Conservation (phyloP, 2,113 vertebrate species). For the Corythaeola cristata region DNA sequence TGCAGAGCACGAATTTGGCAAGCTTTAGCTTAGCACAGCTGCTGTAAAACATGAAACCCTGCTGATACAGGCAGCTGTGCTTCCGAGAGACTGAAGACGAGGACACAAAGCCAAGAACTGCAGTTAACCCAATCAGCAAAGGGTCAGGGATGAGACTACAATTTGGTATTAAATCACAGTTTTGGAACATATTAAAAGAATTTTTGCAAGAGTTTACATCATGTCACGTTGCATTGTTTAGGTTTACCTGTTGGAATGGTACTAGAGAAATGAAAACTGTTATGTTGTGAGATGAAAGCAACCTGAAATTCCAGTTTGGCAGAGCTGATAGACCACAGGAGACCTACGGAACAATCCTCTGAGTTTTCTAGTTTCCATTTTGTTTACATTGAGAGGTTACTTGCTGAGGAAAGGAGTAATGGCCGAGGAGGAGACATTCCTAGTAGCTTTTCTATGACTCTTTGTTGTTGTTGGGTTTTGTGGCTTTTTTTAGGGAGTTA, state of each 20-base stretch:
- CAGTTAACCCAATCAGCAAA: background rate
- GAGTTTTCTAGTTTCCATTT: background rate
- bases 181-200: background rate
- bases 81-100: background rate
- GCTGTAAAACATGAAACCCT: background rate
- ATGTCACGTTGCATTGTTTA: background rate
- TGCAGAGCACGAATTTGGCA: background rate
- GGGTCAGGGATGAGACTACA: background rate
- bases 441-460: background rate
- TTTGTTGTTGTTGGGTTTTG: background rate
- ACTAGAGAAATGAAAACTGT: background rate
- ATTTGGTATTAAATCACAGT: background rate
- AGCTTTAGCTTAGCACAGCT: background rate
- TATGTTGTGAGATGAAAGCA: constrained; percentile 21
- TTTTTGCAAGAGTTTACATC: background rate
- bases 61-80: background rate
- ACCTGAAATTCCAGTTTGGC: constrained; percentile 62
- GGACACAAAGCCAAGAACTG: background rate
- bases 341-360: background rate
- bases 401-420: background rate
- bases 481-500: background rate
- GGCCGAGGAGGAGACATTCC: background rate
- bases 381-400: background rate
- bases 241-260: background rate
- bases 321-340: background rate